These are phyloP conservation scores for Ips typographus DNA, from an alignment of 1,140 invertebrate species.

Conservation along the genomic window DNA sequence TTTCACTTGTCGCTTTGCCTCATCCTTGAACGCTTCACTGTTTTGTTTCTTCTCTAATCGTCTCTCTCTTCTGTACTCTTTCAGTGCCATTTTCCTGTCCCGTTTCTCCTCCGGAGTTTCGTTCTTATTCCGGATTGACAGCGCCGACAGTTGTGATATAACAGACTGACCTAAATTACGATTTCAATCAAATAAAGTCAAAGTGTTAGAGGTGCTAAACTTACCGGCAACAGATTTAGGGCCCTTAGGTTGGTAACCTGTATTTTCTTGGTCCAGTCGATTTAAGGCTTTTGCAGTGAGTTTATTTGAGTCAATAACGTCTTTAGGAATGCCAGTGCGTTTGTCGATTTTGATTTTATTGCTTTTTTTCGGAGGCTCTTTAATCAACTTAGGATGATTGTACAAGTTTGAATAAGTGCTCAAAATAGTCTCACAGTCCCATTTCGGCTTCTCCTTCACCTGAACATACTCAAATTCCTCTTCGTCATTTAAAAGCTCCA, in stretches of 20 bases:
- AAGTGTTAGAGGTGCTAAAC: not conserved
- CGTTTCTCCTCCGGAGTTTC: conserved; percentile 82
- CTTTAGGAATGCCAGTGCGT: conserved; percentile 73
- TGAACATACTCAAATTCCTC: conserved; percentile 23
- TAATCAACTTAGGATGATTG: conserved; percentile 87
- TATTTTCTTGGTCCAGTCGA: conserved; percentile 61
- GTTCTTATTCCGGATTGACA: conserved; percentile 75
- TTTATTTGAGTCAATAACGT: conserved; percentile 62
- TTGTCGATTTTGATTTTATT: conserved; percentile 69
- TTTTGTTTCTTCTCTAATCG: conserved; percentile 87
- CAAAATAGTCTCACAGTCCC: conserved; percentile 93
- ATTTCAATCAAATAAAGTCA: not conserved
- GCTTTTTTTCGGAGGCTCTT: conserved; percentile 66
- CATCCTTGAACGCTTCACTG: conserved; percentile 82
- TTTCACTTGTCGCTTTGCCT: conserved; percentile 80
- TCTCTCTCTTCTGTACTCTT: conserved; percentile 80
- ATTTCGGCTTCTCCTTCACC: conserved; percentile 62
- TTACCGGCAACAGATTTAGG: conserved; percentile 51
- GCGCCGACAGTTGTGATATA: conserved; percentile 65
- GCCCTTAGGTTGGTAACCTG: conserved; percentile 42
- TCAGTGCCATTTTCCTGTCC: conserved; percentile 78
- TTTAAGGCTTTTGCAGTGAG: conserved; percentile 70
- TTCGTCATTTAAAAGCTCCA: not conserved
- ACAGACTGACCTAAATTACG: conserved; percentile 63
- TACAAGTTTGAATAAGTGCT: conserved; percentile 88